These are phyloP conservation scores for Limulus polyphemus DNA, from an alignment of 2,888 invertebrate genomes.

Conservation along the genomic window DNA sequence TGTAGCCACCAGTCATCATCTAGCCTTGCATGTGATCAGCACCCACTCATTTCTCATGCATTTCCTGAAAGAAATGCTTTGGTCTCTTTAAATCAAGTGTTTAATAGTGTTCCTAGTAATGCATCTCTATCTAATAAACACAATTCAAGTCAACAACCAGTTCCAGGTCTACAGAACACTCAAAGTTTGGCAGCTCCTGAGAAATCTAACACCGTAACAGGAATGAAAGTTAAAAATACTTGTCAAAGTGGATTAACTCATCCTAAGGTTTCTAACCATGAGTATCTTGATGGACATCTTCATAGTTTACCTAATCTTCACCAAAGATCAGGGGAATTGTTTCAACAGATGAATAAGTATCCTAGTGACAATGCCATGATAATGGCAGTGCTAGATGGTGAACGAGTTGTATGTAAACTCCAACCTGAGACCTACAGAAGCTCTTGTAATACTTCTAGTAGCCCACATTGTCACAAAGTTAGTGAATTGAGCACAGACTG, in stretches of 20 bases:
- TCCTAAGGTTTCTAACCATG: not conserved
- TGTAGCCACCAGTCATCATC: not conserved
- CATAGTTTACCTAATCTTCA: not conserved
- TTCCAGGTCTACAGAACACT: not conserved
- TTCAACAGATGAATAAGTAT: not conserved
- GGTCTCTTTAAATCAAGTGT: not conserved
- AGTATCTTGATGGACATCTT: not conserved
- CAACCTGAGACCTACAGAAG: slow-evolving; percentile 11
- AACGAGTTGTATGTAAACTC: slow-evolving; percentile 23
- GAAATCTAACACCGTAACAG: no score
- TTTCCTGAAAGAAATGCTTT: not conserved
- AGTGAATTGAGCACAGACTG: not conserved
- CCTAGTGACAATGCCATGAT: slow-evolving; percentile 20
- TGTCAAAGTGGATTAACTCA: not conserved
- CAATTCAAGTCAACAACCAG: not conserved
- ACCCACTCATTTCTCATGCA: not conserved
- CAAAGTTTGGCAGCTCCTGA: not conserved
- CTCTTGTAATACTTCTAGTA: not conserved
- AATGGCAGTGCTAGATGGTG: slow-evolving; percentile 24
- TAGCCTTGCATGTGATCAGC: not conserved
- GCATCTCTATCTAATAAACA: not conserved
- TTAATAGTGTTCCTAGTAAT: not conserved
- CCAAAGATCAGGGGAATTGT: no score
- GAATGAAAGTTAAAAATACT: no score
- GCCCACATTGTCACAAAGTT: not conserved